Evolutionary conservation across 2,113 vertebrate species (phyloP), one percentile per base, ranked within the genome.

Genomic region (Atrichornis clamosus): DNA sequence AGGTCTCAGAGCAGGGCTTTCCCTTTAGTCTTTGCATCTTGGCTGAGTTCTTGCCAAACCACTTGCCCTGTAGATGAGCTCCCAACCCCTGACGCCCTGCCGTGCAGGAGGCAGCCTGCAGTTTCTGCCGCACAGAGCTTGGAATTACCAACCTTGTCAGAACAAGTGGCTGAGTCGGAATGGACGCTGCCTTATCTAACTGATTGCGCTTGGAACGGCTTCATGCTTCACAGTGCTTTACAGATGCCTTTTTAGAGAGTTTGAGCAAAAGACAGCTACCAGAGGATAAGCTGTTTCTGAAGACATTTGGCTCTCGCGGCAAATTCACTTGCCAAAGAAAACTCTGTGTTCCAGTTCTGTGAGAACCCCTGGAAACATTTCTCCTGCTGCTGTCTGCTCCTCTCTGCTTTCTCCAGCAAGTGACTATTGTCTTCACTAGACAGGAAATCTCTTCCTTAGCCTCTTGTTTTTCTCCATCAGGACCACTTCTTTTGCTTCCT

Each of bases 251-350:
- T 84, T 79, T n/a, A 79, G 84, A 70, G 84, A 73, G 50, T 73
- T 88, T 78, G 82, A 81, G 79, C 39, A 84, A 87, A 95, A 89
- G 73, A 62, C 79, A 90, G 79, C 79, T 96, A 92, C 93, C 70
- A 95, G 53, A 91, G 82, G 87, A 94, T 93, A 96, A 96, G 74
- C 82, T 95, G 58, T 85, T 95, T 88, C 93, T 94, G 80, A 85
- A 95, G 93, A 90, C 44, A 46, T 92, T 96, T 97, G 96, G 96
- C 96, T 96, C 79, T 63, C 70, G 42, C 23, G 83, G 52, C 32
- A 44, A 75, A 88, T 82, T 75, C 27, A 39, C 67, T 94, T 96
- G 95, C 96, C 97, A 97, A 96, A 95, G 76, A 96, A 96, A 96
- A 95, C 82, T 88, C 63, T 49, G n/a, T 78, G 87, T 94, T 94